Evolutionary conservation across 2,888 invertebrate genomes (phyloP).

Genomic region (Zygogramma bicolorata): DNA sequence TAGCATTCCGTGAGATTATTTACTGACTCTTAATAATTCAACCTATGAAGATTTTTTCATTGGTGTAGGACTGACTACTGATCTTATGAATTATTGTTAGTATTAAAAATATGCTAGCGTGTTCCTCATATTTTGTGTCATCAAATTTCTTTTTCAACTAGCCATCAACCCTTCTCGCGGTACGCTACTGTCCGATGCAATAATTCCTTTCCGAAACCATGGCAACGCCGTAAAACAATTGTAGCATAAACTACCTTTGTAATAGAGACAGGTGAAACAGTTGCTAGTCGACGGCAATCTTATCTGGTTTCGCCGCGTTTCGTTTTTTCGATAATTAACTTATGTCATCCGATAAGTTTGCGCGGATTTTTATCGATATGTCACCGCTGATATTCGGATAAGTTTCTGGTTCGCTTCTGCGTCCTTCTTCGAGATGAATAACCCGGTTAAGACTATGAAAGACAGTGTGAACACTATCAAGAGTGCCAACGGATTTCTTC

Average conservation of each 20-base stretch:
- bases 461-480: conserved; percentile 51
- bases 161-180: neutral
- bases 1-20: no score
- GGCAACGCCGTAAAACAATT: conserved; percentile 40
- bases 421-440: conserved; percentile 39
- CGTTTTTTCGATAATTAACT: neutral
- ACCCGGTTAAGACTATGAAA: conserved; percentile 48
- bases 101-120: no score
- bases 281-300: conserved; percentile 33
- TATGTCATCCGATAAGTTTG: neutral
- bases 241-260: conserved; percentile 42
- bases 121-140: no score
- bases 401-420: neutral
- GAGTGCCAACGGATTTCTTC: conserved; percentile 48
- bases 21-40: no score
- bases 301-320: conserved; percentile 15
- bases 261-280: conserved; percentile 51
- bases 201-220: conserved; percentile 20
- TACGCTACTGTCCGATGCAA: conserved; percentile 9
- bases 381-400: neutral
- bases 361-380: neutral
- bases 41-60: no score
- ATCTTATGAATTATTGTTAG: no score
- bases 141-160: no score
- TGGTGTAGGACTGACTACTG: no score